phyloP scores from a whole-genome alignment of 2,888 invertebrate species.

The Ophion obscuratus region DNA sequence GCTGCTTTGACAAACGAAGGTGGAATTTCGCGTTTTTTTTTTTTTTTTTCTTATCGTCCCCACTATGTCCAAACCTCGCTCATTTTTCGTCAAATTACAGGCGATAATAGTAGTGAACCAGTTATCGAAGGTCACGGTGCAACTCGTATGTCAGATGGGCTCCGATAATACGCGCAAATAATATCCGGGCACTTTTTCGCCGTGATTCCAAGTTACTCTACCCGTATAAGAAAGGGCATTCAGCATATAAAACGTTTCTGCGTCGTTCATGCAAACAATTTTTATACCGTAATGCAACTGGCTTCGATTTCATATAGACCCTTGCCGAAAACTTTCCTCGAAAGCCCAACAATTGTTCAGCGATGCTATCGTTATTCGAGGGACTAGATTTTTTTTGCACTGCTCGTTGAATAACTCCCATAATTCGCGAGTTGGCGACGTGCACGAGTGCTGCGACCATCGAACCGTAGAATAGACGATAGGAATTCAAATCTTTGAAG shows the following conservation, averaged over 20 bases:
- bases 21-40: conserved; percentile 41
- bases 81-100: conserved; percentile 29
- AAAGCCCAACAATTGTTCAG: conserved; percentile 41
- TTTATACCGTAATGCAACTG: conserved; percentile 34
- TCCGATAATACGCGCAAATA: conserved; percentile 37
- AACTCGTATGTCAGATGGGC: conserved; percentile 29
- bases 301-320: conserved; percentile 40
- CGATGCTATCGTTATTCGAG: conserved; percentile 46
- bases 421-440: conserved; percentile 30
- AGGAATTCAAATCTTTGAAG: conserved; percentile 63
- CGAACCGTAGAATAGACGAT: conserved; percentile 62
- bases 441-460: conserved; percentile 63
- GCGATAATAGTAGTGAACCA: conserved; percentile 24
- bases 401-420: conserved; percentile 34
- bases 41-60: conserved; percentile 11
- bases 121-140: conserved; percentile 32
- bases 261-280: conserved; percentile 44
- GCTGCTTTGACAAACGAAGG: background rate
- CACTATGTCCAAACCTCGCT: conserved; percentile 8
- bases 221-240: conserved; percentile 30
- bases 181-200: conserved; percentile 34
- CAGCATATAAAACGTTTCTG: conserved; percentile 37
- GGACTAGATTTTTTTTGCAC: conserved; percentile 47
- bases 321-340: conserved; percentile 37
- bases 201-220: background rate